Percentiles rank a stretch among this genome's conserved stretches.
phyloP scores from a whole-genome alignment of 2,888 invertebrate species.

The Papilio protenor region DNA sequence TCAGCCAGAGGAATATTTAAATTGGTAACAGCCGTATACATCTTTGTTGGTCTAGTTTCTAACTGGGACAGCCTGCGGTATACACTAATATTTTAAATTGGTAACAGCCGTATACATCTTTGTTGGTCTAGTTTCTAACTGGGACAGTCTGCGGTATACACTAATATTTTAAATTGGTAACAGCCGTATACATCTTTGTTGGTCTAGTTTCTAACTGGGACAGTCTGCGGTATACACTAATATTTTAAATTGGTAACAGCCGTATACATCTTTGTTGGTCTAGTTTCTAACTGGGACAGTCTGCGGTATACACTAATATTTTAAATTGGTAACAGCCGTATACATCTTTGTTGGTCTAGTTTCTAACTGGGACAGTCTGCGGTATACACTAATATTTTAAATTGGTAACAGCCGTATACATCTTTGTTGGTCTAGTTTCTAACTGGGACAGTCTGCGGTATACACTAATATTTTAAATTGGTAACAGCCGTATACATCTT shows the following conservation, averaged over 20 bases:
- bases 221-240: neutral
- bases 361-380: conserved; percentile 15
- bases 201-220: conserved; percentile 33
- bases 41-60: conserved; percentile 36
- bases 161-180: conserved; percentile 48
- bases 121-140: conserved; percentile 38
- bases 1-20: conserved; percentile 47
- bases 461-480: conserved; percentile 48
- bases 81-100: conserved; percentile 48
- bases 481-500: conserved; percentile 12
- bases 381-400: conserved; percentile 46
- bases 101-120: conserved; percentile 13
- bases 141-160: neutral
- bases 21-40: conserved; percentile 32
- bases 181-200: conserved; percentile 23
- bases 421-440: conserved; percentile 36
- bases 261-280: conserved; percentile 33
- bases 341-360: conserved; percentile 35
- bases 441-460: conserved; percentile 17
- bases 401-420: conserved; percentile 32
- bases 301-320: conserved; percentile 30
- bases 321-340: conserved; percentile 44
- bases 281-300: conserved; percentile 20
- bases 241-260: conserved; percentile 46
- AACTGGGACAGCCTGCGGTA: conserved; percentile 18